Base-by-base conservation (phyloP, 2,888 invertebrate genomes). In the Xiphydria camelus region DNA sequence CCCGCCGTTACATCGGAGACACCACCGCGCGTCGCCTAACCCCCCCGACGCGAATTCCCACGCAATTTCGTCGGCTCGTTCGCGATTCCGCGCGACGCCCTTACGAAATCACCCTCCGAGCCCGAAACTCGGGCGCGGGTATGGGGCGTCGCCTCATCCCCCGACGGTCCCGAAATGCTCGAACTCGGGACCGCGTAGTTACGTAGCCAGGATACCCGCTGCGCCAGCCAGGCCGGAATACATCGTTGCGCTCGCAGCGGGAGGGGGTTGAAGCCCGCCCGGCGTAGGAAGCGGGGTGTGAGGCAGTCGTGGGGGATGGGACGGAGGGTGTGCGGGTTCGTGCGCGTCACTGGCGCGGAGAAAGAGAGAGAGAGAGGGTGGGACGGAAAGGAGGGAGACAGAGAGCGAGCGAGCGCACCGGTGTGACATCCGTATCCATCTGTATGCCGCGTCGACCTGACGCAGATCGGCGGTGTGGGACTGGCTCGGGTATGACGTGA, bases 391-490 rank as follows among this genome's bases (percentile, higher is more conserved):
- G 31, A 26, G 21, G 15, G 41, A 26, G 6, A 34, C 31, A 44
- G 34, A 35, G 20, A 29, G 39, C 37, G 50, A 49, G 45, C 12
- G 19, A 40, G 20, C 7, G 34, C 43, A 41, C 41, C 44, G 44
- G 41, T 45, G 49, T 52, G 52, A 55, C 55, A 55, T 55, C 52
- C 55, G 52, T 55, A 55, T 55, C 52, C 55, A 56, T 55, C 47
- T 49, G 52, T 48, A 53, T 44, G 41, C 17, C 35, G 41, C 19
- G 55, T 45, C 55, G 43, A 54, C 45, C 49, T 52, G 49, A 45
- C 49, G 55, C 43, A 36, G 44, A 39, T 40, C 42, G 39, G 38
- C 45, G 43, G 45, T 43, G 31, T 29, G 29, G 45, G 51, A 47
- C 39, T 39, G 36, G 46, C 41, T 48, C 33, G 36, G 45, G 43